Percentiles rank a stretch among this genome's conserved stretches.
phyloP scores from a whole-genome alignment of 2,888 invertebrate genomes.

The Megamerina dolium region DNA sequence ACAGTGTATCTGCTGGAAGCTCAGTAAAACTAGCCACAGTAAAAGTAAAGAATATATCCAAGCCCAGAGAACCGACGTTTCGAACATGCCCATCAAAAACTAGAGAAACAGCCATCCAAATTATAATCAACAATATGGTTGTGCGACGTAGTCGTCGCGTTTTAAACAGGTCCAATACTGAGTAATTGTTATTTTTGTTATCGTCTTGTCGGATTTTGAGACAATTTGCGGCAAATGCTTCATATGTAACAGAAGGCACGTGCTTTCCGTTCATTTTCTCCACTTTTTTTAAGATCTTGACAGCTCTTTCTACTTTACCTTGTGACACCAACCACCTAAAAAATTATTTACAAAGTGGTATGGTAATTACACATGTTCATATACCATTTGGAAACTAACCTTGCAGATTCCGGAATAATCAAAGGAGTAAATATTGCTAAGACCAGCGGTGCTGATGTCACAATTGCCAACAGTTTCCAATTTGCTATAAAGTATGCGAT shows the following conservation, averaged over 20 bases:
- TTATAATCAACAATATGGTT: constrained; percentile 69
- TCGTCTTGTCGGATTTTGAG: constrained; percentile 65
- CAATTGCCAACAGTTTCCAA: constrained; percentile 73
- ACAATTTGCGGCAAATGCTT: constrained; percentile 62
- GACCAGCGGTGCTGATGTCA: constrained; percentile 70
- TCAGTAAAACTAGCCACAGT: constrained; percentile 80
- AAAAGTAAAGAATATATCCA: constrained; percentile 79
- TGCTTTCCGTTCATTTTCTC: constrained; percentile 72
- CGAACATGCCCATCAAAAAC: constrained; percentile 85
- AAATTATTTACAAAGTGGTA: neutral
- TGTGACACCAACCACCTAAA: constrained; percentile 78
- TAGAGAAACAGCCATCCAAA: constrained; percentile 86
- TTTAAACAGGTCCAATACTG: constrained; percentile 73
- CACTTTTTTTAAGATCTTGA: constrained; percentile 70
- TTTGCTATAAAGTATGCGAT: constrained; percentile 73
- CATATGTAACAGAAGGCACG: constrained; percentile 67
- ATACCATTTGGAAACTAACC: constrained; percentile 49
- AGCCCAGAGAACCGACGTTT: constrained; percentile 76
- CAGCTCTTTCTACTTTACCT: constrained; percentile 73
- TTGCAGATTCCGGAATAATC: constrained; percentile 78
- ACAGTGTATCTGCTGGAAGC: constrained; percentile 75
- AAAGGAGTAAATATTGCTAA: constrained; percentile 68
- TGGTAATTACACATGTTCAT: neutral
- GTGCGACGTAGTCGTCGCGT: constrained; percentile 71
- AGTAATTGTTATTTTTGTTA: constrained; percentile 63